Evolutionary conservation across 2,797 vertebrate genomes (phyloP).

Genomic region (Tarsius wallacei): DNA sequence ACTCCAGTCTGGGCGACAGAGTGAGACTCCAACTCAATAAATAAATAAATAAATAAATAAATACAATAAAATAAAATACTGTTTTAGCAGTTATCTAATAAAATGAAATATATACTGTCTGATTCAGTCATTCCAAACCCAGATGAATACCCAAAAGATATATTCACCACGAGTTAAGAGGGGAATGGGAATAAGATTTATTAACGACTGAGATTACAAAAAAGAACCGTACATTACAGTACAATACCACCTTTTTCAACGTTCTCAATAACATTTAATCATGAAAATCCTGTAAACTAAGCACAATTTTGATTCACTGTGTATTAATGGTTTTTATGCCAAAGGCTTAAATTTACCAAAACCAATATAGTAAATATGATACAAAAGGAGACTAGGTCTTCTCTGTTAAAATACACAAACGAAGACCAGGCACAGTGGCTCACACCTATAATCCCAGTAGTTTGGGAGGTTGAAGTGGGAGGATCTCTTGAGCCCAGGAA

Average conservation of each 20-base stretch:
- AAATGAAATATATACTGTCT: neutral
- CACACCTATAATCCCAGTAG: too few relatives aligned
- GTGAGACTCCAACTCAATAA: too few relatives aligned
- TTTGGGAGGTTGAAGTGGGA: too few relatives aligned
- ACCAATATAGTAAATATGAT: neutral
- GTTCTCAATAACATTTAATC: too few relatives aligned
- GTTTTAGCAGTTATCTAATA: neutral
- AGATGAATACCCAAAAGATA: neutral
- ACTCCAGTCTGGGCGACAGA: too few relatives aligned
- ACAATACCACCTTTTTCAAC: too few relatives aligned
- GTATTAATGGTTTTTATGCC: neutral
- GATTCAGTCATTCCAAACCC: neutral
- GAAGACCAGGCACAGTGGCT: too few relatives aligned
- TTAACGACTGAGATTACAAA: neutral
- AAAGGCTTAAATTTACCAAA: slow-evolving; percentile 15
- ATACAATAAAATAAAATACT: neutral
- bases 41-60: neutral
- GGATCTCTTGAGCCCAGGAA: too few relatives aligned
- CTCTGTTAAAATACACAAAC: neutral
- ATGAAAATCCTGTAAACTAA: too few relatives aligned
- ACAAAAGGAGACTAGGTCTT: neutral
- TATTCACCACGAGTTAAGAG: neutral
- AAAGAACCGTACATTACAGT: neutral
- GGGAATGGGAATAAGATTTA: neutral
- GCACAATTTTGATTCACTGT: neutral